phyloP scores from a whole-genome alignment of 2,113 vertebrate species.

The Esox niger region DNA sequence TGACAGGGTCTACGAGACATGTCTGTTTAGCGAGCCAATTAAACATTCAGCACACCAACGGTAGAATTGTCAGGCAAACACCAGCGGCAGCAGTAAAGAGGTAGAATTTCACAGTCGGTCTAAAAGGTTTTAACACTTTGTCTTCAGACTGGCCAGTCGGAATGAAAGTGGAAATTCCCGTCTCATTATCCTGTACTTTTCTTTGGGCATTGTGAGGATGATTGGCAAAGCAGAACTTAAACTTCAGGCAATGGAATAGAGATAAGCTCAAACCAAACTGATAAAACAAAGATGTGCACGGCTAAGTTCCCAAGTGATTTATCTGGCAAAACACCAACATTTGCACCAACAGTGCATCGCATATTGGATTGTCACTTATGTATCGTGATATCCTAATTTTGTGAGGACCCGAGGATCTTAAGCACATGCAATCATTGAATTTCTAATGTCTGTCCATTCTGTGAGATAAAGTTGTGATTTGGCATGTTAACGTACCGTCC shows the following conservation, averaged over 20 bases:
- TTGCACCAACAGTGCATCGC: too few relatives aligned
- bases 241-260: not conserved
- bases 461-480: too few relatives aligned
- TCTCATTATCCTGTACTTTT: slow-evolving; percentile 23
- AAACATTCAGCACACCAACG: slow-evolving; percentile 44
- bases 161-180: slow-evolving; percentile 20
- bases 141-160: slow-evolving; percentile 8
- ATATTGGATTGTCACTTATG: too few relatives aligned
- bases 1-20: slow-evolving; percentile 10
- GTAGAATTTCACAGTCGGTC: slow-evolving; percentile 45
- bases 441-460: too few relatives aligned
- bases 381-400: too few relatives aligned
- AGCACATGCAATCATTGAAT: too few relatives aligned
- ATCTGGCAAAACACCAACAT: too few relatives aligned
- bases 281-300: too few relatives aligned
- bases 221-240: not conserved
- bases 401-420: too few relatives aligned
- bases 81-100: slow-evolving; percentile 18
- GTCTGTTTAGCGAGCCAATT: slow-evolving; percentile 28
- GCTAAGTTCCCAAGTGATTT: too few relatives aligned
- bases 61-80: slow-evolving; percentile 47
- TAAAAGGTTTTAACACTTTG: slow-evolving; percentile 41
- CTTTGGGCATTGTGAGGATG: not conserved
- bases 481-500: too few relatives aligned
- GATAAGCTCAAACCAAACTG: too few relatives aligned